These are phyloP conservation scores for Hydroisotoma schaefferi DNA, from an alignment of 2,888 invertebrate species.

Conservation along the genomic window DNA sequence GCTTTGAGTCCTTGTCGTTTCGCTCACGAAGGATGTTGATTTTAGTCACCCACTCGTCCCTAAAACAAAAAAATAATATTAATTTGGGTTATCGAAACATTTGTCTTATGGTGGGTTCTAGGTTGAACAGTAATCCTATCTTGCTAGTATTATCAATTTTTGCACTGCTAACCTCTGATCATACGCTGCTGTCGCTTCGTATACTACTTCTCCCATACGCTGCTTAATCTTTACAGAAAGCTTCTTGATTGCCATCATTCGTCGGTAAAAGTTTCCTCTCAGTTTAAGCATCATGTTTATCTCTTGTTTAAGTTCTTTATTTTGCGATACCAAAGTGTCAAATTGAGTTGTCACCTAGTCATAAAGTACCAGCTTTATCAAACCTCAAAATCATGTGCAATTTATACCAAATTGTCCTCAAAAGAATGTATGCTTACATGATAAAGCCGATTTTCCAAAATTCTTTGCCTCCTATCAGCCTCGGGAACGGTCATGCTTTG, in stretches of 20 bases:
- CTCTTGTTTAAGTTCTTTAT: slow-evolving; percentile 34
- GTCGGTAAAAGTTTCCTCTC: slow-evolving; percentile 35
- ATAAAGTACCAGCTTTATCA: not conserved
- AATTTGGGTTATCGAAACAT: not conserved
- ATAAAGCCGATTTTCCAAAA: slow-evolving; percentile 38
- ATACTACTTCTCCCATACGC: slow-evolving; percentile 38
- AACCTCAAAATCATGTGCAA: not conserved
- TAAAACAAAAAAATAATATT: not conserved
- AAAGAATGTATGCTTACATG: slow-evolving; percentile 17
- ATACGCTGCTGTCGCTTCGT: slow-evolving; percentile 37
- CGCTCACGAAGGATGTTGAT: slow-evolving; percentile 33
- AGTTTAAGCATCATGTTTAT: slow-evolving; percentile 44
- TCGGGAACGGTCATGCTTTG: slow-evolving; percentile 33
- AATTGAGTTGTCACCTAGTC: slow-evolving; percentile 34
- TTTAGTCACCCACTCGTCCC: slow-evolving; percentile 38
- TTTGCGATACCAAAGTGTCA: slow-evolving; percentile 31
- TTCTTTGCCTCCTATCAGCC: slow-evolving; percentile 24
- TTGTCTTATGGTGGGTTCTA: not conserved
- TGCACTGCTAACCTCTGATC: slow-evolving; percentile 28
- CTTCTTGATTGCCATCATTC: slow-evolving; percentile 33
- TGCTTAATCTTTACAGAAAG: slow-evolving; percentile 31
- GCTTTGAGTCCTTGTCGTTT: slow-evolving; percentile 39
- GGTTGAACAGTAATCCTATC: not conserved
- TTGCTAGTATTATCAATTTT: not conserved
- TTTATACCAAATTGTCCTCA: not conserved